These are phyloP conservation scores for Propithecus perrieri DNA, from an alignment of 2,797 vertebrate genomes.

Conservation along the genomic window DNA sequence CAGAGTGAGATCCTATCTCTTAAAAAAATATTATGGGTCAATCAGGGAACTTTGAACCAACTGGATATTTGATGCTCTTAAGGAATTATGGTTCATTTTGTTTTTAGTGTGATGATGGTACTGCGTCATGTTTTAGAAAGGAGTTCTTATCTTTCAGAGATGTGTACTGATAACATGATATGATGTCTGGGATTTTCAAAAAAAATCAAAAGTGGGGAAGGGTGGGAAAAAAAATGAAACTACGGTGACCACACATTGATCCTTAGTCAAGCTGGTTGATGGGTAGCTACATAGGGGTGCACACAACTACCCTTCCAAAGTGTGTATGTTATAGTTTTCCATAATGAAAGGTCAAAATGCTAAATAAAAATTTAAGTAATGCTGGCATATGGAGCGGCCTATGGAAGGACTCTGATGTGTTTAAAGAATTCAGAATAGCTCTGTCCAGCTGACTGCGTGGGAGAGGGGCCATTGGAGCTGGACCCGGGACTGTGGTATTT, in stretches of 20 bases:
- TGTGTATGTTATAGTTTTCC: background rate
- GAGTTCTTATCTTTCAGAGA: background rate
- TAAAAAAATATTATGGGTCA: background rate
- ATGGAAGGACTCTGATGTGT: background rate
- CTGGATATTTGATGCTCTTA: background rate
- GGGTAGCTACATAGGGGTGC: background rate
- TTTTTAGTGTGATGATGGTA: background rate
- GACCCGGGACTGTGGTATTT: too few species aligned
- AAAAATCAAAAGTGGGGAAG: background rate
- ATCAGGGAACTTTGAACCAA: background rate
- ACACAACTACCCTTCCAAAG: background rate
- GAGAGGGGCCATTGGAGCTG: background rate
- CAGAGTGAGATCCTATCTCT: too few species aligned
- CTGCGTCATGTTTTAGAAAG: background rate
- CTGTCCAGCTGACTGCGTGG: background rate
- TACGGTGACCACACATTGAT: fast-evolving
- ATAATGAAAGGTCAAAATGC: background rate
- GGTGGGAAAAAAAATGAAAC: background rate
- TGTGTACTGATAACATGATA: background rate
- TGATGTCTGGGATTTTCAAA: background rate
- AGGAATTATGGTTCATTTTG: background rate
- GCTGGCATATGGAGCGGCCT: fast-evolving
- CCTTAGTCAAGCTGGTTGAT: background rate
- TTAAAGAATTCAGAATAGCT: background rate
- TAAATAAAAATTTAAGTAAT: background rate